A percentile compares a stretch with the other conserved stretches of the same genome.
Conservation (phyloP, 2,113 vertebrate species). For the Platanista minor region DNA sequence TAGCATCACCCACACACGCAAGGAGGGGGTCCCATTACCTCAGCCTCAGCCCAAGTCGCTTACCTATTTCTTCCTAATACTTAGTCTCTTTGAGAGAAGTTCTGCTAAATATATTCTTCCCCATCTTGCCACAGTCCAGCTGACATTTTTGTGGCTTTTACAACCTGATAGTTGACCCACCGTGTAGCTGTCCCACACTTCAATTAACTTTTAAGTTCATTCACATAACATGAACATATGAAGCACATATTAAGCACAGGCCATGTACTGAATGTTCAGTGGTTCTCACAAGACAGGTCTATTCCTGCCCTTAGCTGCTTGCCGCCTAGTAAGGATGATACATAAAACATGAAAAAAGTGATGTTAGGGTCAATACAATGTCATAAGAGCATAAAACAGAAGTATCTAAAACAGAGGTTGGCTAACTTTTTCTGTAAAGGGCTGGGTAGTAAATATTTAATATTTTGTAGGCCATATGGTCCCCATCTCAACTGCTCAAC, state of each 20-base stretch:
- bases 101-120: not conserved
- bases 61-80: not conserved
- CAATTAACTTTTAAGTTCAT: not conserved
- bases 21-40: not conserved
- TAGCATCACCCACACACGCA: not conserved
- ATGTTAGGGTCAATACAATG: not conserved
- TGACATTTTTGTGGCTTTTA: not conserved
- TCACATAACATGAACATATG: not conserved
- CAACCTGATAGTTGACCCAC: not conserved
- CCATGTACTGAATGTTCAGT: accelerated
- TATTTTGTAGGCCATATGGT: not conserved
- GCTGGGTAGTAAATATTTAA: not conserved
- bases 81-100: not conserved
- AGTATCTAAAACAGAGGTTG: not conserved
- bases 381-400: not conserved
- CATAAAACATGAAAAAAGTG: not conserved
- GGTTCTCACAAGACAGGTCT: not conserved
- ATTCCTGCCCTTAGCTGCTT: not conserved
- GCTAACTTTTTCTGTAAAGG: not conserved
- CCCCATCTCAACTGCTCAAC: not conserved
- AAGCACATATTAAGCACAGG: not conserved
- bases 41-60: not conserved
- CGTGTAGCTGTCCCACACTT: not conserved
- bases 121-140: not conserved
- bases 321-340: not conserved